Conservation (phyloP, 2,113 vertebrate genomes). For the Ophthalmolycus amberensis region DNA sequence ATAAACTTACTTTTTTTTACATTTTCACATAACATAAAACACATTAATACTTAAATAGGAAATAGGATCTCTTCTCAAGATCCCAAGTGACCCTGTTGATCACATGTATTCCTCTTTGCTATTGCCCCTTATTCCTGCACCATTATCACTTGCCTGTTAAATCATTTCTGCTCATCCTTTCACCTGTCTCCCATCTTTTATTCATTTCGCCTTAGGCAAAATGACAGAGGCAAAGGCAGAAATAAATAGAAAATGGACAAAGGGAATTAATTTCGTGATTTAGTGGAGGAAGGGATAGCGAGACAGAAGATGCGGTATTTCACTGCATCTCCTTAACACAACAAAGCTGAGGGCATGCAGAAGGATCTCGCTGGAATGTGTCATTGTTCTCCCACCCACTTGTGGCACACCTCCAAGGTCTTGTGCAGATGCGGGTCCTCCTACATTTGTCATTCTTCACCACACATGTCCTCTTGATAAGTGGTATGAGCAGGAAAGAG, state of each 20-base stretch:
- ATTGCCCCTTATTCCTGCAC: not conserved
- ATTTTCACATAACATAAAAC: not conserved
- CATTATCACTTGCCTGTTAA: conserved; percentile 42
- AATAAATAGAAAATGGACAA: conserved; percentile 32
- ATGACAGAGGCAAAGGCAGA: conserved; percentile 31
- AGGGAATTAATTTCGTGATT: conserved; percentile 37
- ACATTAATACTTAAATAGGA: not conserved
- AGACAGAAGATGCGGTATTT: conserved; percentile 16
- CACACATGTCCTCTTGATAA: conserved; percentile 54
- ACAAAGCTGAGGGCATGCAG: not conserved
- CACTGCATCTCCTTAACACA: conserved; percentile 22
- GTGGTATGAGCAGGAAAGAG: conserved; percentile 41
- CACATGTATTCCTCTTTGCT: conserved; percentile 17
- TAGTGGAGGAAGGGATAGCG: not conserved
- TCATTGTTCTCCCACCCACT: conserved; percentile 7
- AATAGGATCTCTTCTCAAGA: not conserved
- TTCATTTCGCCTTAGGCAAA: conserved; percentile 51
- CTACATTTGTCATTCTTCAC: conserved; percentile 53
- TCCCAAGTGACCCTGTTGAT: conserved; percentile 12
- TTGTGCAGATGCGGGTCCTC: not conserved
- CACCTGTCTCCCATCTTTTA: conserved; percentile 53
- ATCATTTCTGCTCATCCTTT: conserved; percentile 35
- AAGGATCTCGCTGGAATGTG: conserved; percentile 26
- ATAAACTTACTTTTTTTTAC: not conserved
- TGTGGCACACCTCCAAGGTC: conserved; percentile 32